Evolutionary conservation across 2,113 vertebrate species (phyloP).

Genomic region (Carassius carassius): DNA sequence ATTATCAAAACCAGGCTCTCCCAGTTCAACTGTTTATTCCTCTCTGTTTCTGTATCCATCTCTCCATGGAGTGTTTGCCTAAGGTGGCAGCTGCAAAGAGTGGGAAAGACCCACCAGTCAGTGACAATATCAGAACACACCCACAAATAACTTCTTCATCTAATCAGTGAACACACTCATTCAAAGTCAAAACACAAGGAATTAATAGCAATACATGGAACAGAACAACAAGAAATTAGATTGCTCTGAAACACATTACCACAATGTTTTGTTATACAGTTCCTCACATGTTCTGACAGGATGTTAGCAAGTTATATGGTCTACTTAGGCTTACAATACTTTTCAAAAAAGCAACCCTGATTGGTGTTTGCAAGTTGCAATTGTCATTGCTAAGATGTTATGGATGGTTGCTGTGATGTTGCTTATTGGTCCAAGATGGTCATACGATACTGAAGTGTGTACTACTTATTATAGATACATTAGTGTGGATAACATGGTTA

Average conservation of each 20-base stretch:
- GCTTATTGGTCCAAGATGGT: neutral
- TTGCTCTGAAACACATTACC: neutral
- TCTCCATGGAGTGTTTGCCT: neutral
- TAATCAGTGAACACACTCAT: constrained; percentile 18
- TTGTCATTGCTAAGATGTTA: neutral
- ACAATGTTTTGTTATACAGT: neutral
- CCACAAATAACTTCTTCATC: constrained; percentile 43
- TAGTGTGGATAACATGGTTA: neutral
- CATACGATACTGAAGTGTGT: neutral
- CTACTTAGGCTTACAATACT: neutral
- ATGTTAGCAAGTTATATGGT: neutral
- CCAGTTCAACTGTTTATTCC: neutral
- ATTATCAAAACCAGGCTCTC: neutral
- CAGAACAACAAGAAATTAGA: neutral
- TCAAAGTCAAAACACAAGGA: neutral
- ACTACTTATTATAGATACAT: neutral
- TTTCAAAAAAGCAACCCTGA: neutral
- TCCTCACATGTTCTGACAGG: neutral
- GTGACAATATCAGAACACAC: constrained; percentile 33
- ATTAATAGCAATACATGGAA: neutral
- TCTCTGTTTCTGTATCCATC: constrained; percentile 10
- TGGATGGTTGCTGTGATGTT: neutral
- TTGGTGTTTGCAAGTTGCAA: neutral
- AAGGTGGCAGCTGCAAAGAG: neutral
- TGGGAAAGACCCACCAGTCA: constrained; percentile 24